These are phyloP conservation scores for Cyclina sinensis DNA, from an alignment of 1,140 invertebrate species.

Conservation along the genomic window DNA sequence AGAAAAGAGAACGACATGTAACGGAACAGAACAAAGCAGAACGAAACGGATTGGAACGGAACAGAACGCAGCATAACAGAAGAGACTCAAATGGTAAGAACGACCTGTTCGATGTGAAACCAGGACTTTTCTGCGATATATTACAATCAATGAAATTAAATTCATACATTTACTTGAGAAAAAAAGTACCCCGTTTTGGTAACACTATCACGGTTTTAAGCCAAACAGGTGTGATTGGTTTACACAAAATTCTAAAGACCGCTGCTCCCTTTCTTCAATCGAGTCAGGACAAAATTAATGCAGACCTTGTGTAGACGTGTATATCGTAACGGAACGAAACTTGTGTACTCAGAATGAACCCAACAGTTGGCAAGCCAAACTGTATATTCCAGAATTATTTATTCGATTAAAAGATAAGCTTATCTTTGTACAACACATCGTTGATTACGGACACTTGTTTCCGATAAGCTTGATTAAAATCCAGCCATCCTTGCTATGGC, in stretches of 20 bases:
- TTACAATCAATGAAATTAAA: too few relatives aligned
- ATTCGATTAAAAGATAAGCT: slow-evolving; percentile 42
- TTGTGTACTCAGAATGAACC: slow-evolving; percentile 11
- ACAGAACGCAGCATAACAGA: not conserved
- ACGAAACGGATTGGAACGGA: not conserved
- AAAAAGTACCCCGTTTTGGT: too few relatives aligned
- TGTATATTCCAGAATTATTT: slow-evolving; percentile 29
- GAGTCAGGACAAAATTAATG: not conserved
- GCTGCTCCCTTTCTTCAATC: too few relatives aligned
- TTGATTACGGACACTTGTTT: slow-evolving; percentile 51
- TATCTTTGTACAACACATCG: slow-evolving; percentile 20
- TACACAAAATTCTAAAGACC: too few relatives aligned
- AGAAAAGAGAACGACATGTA: too few relatives aligned
- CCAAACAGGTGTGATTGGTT: too few relatives aligned
- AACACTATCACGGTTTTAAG: too few relatives aligned
- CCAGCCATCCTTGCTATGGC: slow-evolving; percentile 21
- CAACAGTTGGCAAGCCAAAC: not conserved
- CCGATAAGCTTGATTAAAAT: slow-evolving; percentile 30
- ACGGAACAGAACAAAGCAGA: too few relatives aligned
- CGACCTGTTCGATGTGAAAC: too few relatives aligned
- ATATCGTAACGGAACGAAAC: not conserved
- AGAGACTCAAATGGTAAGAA: too few relatives aligned
- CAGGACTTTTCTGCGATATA: too few relatives aligned
- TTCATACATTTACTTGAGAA: too few relatives aligned
- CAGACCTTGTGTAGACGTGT: not conserved